phyloP scores from a whole-genome alignment of 2,113 vertebrate genomes.

The Pseudois nayaur region DNA sequence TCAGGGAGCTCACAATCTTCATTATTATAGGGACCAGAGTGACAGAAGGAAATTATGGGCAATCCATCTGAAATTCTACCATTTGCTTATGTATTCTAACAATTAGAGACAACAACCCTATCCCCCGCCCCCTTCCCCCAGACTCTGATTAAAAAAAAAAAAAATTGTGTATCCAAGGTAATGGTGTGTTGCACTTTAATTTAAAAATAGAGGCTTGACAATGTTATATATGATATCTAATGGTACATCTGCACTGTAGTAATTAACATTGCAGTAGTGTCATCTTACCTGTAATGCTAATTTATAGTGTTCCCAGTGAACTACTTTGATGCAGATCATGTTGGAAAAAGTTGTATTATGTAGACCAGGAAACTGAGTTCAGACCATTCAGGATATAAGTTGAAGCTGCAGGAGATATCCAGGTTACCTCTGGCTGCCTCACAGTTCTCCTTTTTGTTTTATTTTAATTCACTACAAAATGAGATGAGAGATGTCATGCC shows the following conservation, averaged over 20 bases:
- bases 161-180: conserved; percentile 73
- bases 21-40: background rate
- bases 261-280: conserved; percentile 78
- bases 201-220: conserved; percentile 81
- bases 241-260: conserved; percentile 72
- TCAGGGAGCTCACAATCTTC: background rate
- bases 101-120: background rate
- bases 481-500: background rate
- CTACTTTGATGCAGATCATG: conserved; percentile 69
- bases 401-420: background rate
- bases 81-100: background rate
- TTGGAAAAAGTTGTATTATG: conserved; percentile 71
- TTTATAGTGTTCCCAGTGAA: conserved; percentile 75
- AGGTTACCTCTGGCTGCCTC: conserved; percentile 40
- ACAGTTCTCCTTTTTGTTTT: conserved; percentile 20
- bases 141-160: conserved; percentile 57
- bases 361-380: conserved; percentile 52
- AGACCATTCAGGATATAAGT: background rate
- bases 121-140: background rate
- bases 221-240: conserved; percentile 77
- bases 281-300: conserved; percentile 78
- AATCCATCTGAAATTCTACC: background rate
- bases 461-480: conserved; percentile 53
- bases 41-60: background rate
- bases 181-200: conserved; percentile 83